Percentiles rank a stretch among this genome's conserved stretches.
These are phyloP conservation scores for Aphrophora alni DNA, from an alignment of 2,888 invertebrate species.

Conservation along the genomic window DNA sequence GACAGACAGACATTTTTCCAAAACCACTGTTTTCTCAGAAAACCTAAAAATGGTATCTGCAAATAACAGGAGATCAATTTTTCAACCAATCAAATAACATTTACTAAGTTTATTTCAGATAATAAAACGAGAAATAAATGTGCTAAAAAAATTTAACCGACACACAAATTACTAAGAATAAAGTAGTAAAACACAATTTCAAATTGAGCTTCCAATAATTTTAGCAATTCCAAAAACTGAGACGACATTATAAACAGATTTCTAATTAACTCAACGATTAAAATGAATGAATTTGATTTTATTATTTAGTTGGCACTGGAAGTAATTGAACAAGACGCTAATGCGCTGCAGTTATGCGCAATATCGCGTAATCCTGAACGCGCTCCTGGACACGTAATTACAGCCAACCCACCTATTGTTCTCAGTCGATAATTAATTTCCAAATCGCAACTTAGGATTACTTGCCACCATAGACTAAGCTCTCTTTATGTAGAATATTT, in stretches of 20 bases:
- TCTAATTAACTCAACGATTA: neutral
- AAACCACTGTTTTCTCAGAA: too few species aligned
- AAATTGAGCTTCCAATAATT: too few species aligned
- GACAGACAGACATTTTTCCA: too few species aligned
- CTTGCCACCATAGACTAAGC: slow-evolving; percentile 14
- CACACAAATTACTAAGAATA: too few species aligned
- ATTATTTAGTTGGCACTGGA: neutral
- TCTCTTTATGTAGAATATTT: neutral
- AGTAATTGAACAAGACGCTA: slow-evolving; percentile 27
- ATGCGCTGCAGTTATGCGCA: slow-evolving; percentile 1
- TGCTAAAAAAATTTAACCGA: too few species aligned
- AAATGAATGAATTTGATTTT: neutral
- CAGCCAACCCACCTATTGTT: slow-evolving; percentile 17
- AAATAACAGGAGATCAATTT: too few species aligned
- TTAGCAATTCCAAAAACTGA: too few species aligned
- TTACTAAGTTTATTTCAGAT: too few species aligned
- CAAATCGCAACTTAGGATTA: slow-evolving; percentile 37
- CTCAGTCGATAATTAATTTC: slow-evolving; percentile 35
- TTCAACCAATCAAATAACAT: too few species aligned
- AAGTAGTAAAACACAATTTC: too few species aligned
- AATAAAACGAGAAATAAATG: too few species aligned
- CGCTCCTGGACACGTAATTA: slow-evolving; percentile 19
- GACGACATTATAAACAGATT: neutral
- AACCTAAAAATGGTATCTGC: too few species aligned
- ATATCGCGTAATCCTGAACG: slow-evolving; percentile 22